These are phyloP conservation scores for Eupeodes luniger DNA, from an alignment of 2,888 invertebrate genomes.

Conservation along the genomic window DNA sequence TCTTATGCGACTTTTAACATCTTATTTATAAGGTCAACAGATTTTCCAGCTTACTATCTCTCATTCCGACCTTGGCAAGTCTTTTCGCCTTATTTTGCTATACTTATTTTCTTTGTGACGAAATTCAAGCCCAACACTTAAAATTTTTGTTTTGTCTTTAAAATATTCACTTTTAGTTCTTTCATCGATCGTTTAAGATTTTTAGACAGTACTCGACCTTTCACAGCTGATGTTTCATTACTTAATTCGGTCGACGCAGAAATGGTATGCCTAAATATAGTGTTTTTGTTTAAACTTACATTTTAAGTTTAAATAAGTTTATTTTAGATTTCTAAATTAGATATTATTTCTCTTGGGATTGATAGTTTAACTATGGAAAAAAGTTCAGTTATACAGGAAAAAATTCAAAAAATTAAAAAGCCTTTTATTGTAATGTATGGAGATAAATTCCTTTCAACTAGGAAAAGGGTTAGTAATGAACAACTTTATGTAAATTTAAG, in stretches of 20 bases:
- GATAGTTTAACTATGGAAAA: neutral
- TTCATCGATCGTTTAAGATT: slow-evolving; percentile 7
- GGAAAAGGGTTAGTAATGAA: slow-evolving; percentile 17
- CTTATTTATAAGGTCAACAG: too few relatives aligned
- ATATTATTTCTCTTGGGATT: slow-evolving; percentile 34
- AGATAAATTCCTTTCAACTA: slow-evolving; percentile 22
- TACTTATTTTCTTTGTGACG: too few relatives aligned
- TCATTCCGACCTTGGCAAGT: too few relatives aligned
- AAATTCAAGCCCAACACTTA: too few relatives aligned
- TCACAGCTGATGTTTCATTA: slow-evolving; percentile 10
- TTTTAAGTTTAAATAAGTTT: neutral
- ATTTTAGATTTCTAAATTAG: slow-evolving; percentile 44
- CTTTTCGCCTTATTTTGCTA: too few relatives aligned
- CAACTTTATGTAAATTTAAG: neutral
- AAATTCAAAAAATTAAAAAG: slow-evolving; percentile 8
- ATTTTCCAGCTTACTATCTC: too few relatives aligned
- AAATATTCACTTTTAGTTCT: slow-evolving; percentile 6
- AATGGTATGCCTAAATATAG: neutral
- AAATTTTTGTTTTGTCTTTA: neutral
- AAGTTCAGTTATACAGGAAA: neutral
- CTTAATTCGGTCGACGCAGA: neutral
- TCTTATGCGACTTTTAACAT: too few relatives aligned
- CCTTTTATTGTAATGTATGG: slow-evolving; percentile 43
- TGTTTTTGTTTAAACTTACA: neutral
- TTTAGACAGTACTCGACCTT: slow-evolving; percentile 44